These are phyloP conservation scores for Drosophila chauvacae DNA, from an alignment of 1,140 invertebrate genomes.

Conservation along the genomic window DNA sequence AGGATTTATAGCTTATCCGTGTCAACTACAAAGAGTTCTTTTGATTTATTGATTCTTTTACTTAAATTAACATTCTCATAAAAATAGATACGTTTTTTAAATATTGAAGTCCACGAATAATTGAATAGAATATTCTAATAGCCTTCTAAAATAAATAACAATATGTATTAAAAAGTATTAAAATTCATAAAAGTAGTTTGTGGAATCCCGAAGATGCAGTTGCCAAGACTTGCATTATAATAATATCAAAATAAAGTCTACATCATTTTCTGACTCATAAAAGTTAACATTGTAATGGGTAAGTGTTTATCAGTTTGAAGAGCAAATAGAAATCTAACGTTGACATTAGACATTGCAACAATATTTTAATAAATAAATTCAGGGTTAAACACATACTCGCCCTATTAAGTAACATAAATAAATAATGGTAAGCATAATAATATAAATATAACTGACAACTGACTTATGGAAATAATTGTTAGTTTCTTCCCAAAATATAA, in stretches of 20 bases:
- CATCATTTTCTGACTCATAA: constrained; percentile 6
- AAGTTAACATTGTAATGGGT: neutral
- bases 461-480: neutral
- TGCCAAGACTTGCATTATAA: neutral
- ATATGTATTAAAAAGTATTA: too few relatives aligned
- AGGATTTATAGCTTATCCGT: neutral
- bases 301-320: neutral
- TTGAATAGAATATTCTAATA: too few relatives aligned
- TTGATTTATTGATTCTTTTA: neutral
- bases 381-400: neutral
- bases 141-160: neutral
- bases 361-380: neutral
- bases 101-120: neutral
- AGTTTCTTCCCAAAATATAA: neutral
- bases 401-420: neutral
- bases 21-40: neutral
- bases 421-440: too few relatives aligned
- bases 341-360: neutral
- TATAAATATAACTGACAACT: too few relatives aligned
- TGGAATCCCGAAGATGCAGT: neutral
- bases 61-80: neutral
- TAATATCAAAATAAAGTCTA: constrained; percentile 5
- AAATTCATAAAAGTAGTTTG: neutral
- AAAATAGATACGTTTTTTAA: neutral
- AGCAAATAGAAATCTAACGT: neutral